A percentile compares a stretch with the other conserved stretches of the same genome.
Conservation (phyloP, 2,113 vertebrate species). For the Halcyon senegalensis region DNA sequence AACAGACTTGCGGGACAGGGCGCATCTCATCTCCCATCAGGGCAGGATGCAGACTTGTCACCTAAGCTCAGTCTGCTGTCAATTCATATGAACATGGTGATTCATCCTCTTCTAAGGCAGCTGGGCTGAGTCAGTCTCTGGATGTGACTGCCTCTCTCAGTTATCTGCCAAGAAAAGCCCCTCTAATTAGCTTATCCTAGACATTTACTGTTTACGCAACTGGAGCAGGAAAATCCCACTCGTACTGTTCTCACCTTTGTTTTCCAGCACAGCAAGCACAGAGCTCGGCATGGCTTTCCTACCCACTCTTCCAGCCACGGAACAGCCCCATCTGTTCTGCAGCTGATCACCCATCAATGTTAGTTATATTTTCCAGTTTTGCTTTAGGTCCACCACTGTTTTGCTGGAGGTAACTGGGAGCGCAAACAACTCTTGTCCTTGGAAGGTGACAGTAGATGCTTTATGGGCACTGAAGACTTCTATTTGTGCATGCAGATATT, state of each 20-base stretch:
- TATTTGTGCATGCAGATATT: not conserved
- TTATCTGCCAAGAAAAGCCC: constrained; percentile 14
- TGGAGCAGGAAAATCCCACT: constrained; percentile 3
- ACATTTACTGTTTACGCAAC: not conserved
- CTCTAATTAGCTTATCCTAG: constrained; percentile 48
- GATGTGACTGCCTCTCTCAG: not conserved
- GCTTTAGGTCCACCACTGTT: not conserved
- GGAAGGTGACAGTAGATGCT: not conserved
- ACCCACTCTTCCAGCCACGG: not conserved
- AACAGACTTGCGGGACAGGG: not conserved
- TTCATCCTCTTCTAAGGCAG: not conserved
- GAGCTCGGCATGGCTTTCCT: not conserved
- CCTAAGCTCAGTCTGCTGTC: not conserved
- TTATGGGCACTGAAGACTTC: not conserved
- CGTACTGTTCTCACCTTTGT: not conserved
- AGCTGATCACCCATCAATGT: not conserved
- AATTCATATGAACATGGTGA: not conserved
- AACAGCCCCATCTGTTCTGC: not conserved
- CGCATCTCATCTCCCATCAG: not conserved
- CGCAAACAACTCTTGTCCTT: not conserved
- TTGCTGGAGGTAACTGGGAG: not conserved
- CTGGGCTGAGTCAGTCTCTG: constrained; percentile 46
- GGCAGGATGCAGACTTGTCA: not conserved
- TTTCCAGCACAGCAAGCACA: not conserved
- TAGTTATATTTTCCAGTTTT: not conserved